A percentile compares a stretch with the other conserved stretches of the same genome.
phyloP scores from a whole-genome alignment of 1,140 invertebrate genomes.

The Nomia melanderi region DNA sequence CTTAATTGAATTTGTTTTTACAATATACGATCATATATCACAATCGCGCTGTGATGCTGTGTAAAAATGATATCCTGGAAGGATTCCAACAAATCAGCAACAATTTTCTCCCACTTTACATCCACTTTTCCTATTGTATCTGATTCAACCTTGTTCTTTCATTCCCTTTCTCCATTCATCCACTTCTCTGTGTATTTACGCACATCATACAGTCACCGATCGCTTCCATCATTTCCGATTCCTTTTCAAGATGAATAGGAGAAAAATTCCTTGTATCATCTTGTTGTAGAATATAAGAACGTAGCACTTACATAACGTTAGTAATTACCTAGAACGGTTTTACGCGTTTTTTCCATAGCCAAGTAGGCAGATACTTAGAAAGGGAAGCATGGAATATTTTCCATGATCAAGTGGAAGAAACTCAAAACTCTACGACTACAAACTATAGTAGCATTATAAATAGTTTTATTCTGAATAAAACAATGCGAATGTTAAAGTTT shows the following conservation, averaged over 20 bases:
- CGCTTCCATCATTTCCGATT: slow-evolving; percentile 21
- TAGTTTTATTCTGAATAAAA: too few species aligned
- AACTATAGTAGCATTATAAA: too few species aligned
- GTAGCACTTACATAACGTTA: not conserved
- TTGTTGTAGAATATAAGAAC: not conserved
- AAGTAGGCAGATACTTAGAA: not conserved
- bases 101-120: slow-evolving; percentile 25
- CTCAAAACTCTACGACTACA: too few species aligned
- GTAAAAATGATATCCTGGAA: slow-evolving; percentile 4
- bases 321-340: slow-evolving; percentile 2
- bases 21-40: not conserved
- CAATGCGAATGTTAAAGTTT: too few species aligned
- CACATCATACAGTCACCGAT: not conserved
- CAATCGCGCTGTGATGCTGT: not conserved
- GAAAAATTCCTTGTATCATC: not conserved
- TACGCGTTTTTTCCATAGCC: not conserved
- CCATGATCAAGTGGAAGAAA: too few species aligned
- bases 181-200: too few species aligned
- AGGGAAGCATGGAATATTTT: too few species aligned
- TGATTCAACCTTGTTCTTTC: slow-evolving; percentile 20
- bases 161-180: not conserved
- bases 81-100: not conserved
- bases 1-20: too few species aligned
- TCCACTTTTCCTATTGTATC: slow-evolving; percentile 26
- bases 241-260: not conserved